Conservation (phyloP, 2,888 invertebrate species). For the Sabellastarte sp. region DNA sequence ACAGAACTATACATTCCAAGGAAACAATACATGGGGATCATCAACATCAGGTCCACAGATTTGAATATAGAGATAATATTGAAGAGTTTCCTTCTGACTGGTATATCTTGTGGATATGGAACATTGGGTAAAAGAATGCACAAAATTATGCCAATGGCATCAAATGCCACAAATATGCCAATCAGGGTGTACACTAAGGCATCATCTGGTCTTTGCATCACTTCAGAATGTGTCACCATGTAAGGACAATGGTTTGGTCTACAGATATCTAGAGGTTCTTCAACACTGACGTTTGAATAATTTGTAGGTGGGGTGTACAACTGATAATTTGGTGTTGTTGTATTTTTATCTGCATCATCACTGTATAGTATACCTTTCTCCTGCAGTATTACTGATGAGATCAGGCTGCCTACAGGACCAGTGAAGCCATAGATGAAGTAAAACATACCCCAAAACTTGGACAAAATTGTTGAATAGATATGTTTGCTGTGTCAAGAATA, state of each 20-base stretch:
- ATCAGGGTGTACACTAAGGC: not conserved
- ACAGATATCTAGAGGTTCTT: not conserved
- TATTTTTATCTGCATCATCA: not conserved
- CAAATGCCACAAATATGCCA: not conserved
- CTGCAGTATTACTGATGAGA: too few relatives aligned
- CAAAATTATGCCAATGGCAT: not conserved
- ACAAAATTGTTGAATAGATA: not conserved
- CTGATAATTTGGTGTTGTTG: not conserved
- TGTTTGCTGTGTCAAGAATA: not conserved
- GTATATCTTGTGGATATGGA: not conserved
- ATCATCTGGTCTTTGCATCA: not conserved
- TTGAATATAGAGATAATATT: not conserved
- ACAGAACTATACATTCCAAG: not conserved
- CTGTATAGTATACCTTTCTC: not conserved
- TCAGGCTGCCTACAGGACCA: not conserved
- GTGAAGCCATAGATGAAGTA: not conserved
- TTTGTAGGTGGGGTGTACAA: not conserved
- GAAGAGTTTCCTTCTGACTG: not conserved
- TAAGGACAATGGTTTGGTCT: not conserved
- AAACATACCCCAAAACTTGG: not conserved
- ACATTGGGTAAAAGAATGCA: not conserved
- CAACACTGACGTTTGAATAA: not conserved
- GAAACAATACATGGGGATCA: not conserved
- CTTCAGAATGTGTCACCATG: not conserved
- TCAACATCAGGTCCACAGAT: not conserved